A percentile compares a stretch with the other conserved stretches of the same genome.
Evolutionary conservation across 2,888 invertebrate genomes (phyloP).

Genomic region (Cerastoderma edule): DNA sequence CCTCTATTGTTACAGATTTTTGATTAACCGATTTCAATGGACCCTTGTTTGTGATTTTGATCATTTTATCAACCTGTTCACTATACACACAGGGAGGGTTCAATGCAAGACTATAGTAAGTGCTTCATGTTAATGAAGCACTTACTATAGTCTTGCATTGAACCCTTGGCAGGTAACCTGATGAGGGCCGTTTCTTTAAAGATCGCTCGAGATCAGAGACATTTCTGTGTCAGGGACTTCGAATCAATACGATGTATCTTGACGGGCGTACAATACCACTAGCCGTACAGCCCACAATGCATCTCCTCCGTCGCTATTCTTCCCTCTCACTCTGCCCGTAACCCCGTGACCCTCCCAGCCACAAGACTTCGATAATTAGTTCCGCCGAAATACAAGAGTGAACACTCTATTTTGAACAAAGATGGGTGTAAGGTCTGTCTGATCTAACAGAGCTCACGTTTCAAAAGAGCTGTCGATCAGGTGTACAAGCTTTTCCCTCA

Average conservation of each 20-base stretch:
- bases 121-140: no score
- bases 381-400: conserved; percentile 9
- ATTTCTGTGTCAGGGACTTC: conserved; percentile 2
- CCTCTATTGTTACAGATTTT: conserved; percentile 13
- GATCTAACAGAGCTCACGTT: no score
- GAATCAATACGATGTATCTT: conserved; percentile 20
- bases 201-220: conserved; percentile 8
- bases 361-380: conserved; percentile 24
- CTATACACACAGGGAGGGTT: conserved; percentile 13
- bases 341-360: conserved; percentile 19
- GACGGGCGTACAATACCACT: conserved; percentile 22
- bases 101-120: no score
- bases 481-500: no score
- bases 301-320: conserved; percentile 14
- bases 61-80: conserved; percentile 20
- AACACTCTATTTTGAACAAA: background rate
- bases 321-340: conserved; percentile 7
- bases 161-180: no score
- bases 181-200: conserved; percentile 18
- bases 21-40: conserved; percentile 24
- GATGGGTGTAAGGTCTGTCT: conserved; percentile 6
- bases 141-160: no score
- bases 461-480: no score
- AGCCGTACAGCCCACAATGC: conserved; percentile 15
- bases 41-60: conserved; percentile 17